Base-by-base conservation (phyloP, 2,888 invertebrate genomes). In the Magallana nippona region DNA sequence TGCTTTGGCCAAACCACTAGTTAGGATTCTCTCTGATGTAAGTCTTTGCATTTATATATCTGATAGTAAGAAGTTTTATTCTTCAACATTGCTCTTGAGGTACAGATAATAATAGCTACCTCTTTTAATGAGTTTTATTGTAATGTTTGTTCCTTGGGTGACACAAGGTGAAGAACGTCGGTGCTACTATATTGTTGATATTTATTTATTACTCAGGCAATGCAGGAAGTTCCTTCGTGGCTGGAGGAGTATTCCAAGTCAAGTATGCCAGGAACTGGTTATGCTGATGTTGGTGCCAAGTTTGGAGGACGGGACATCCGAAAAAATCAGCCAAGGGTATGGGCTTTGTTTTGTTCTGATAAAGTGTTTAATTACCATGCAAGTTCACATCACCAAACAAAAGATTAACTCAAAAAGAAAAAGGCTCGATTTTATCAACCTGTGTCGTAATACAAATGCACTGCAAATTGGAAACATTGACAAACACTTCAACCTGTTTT, bases 201-300 rank as follows among this genome's bases (percentile, higher is more conserved):
- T 79, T 81, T 83, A n/a, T n/a, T n/a, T n/a, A 80, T 44, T 44
- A 5, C 44, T 71, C 80, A 97, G 93, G 97, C 98, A 0, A 95
- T 96, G 0, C 98, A 98, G 93, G 93, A 95, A 0, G 95, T 98
- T 10, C 98, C 98, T 0, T 96, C 96, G 10, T 98, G 97, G 95
- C 93, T 98, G 27, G 92, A 94, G 94, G 91, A 92, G 55, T 92
- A 92, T 84, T 86, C 96, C 92, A 85, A 90, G 82, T 87, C 87
- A 19, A 86, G 88, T 77, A 86, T 91, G 82, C 93, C 94, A 17
- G 87, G 89, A 27, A 95, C 95, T 0, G 91, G 90, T 10, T 90
- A 89, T 62, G 84, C 86, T 11, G 90, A 91, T 27, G 94, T 93
- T 15, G 94, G 94, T 32, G 94, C 94, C n/a, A 89, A 88, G 27